A percentile compares a stretch with the other conserved stretches of the same genome.
phyloP scores from a whole-genome alignment of 2,797 vertebrate genomes.

The Enteromius unitaeniatus region DNA sequence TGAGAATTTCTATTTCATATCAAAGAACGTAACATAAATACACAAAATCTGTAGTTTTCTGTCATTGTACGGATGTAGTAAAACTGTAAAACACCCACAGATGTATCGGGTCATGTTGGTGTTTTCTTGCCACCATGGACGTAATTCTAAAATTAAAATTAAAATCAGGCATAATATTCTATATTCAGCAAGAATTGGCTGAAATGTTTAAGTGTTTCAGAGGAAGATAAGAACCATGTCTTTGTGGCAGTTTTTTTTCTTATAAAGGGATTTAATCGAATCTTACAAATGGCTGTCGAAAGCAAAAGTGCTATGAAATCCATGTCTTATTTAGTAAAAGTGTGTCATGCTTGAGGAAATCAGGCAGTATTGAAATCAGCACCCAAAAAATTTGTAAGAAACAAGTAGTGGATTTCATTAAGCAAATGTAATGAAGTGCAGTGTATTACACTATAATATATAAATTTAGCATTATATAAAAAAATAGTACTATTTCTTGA shows the following conservation, averaged over 20 bases:
- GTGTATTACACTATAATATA: not conserved
- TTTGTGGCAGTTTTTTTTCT: not conserved
- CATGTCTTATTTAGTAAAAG: not conserved
- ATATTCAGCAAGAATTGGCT: no score
- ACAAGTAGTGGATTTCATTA: not conserved
- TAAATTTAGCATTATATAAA: not conserved
- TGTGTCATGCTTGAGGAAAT: not conserved
- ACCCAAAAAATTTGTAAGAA: not conserved
- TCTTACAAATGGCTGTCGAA: no score
- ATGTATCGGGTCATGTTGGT: no score
- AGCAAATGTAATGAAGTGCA: not conserved
- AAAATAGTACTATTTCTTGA: not conserved
- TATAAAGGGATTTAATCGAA: no score
- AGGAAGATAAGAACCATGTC: no score
- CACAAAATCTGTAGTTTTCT: not conserved
- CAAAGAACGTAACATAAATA: not conserved
- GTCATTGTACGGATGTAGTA: not conserved
- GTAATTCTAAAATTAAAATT: no score
- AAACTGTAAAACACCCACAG: no score
- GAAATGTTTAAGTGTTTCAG: no score
- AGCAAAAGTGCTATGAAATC: not conserved
- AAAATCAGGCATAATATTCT: no score
- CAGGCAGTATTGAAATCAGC: not conserved
- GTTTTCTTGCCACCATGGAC: no score
- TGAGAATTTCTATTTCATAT: not conserved